Conservation (phyloP, 2,113 vertebrate genomes). For the Oxyruncus cristatus region DNA sequence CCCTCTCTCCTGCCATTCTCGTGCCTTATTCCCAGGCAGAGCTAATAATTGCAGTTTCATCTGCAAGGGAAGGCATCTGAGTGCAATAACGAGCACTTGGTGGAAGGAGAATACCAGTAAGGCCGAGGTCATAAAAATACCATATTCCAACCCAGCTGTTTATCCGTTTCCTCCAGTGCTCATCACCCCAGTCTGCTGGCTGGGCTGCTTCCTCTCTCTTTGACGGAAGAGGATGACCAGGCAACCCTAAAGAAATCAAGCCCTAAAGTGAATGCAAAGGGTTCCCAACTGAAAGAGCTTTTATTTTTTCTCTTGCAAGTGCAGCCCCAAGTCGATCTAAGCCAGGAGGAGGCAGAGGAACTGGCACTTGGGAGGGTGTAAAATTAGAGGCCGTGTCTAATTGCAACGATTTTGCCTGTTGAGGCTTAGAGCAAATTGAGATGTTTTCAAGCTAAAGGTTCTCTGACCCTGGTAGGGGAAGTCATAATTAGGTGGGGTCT, state of each 20-base stretch:
- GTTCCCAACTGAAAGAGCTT: neutral
- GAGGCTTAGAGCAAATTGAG: neutral
- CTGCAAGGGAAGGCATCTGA: neutral
- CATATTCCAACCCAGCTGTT: constrained; percentile 15
- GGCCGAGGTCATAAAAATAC: constrained; percentile 21
- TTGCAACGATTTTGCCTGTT: neutral
- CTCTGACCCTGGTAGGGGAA: neutral
- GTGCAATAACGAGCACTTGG: neutral
- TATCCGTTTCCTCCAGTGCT: constrained; percentile 10
- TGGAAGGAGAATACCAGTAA: constrained; percentile 6
- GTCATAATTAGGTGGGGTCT: neutral
- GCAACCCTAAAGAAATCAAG: neutral
- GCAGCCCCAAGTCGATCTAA: neutral
- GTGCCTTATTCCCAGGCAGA: neutral
- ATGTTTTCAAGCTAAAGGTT: neutral
- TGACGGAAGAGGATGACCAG: neutral
- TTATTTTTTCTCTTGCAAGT: neutral
- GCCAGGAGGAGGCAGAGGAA: rapidly evolving
- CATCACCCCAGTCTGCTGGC: neutral
- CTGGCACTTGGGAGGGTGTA: neutral
- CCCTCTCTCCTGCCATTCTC: neutral
- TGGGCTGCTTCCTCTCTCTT: neutral
- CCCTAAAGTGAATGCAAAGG: neutral
- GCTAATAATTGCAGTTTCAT: neutral
- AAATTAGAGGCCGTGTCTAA: neutral